Conservation (phyloP, 35 echinoderm and acorn worm species). For the Apostichopus parvimensis region DNA sequence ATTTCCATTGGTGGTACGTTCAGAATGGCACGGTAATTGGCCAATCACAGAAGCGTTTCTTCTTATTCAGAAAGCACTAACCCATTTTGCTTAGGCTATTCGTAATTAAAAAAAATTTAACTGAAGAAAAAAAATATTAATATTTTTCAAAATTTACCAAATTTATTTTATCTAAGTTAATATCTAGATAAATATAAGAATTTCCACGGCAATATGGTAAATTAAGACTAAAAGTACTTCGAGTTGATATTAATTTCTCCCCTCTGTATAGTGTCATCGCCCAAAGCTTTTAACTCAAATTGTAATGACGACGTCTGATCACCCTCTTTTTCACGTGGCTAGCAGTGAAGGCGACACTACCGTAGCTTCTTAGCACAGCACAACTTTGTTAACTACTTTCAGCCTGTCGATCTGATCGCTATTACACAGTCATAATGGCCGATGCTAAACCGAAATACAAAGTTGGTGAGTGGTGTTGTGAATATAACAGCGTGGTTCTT, state of each 20-base stretch:
- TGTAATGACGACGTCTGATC: background rate
- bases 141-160: too few relatives aligned
- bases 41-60: conserved; percentile 20
- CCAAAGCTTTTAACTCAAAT: background rate
- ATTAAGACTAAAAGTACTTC: too few relatives aligned
- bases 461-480: conserved; percentile 21
- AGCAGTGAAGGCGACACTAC: background rate
- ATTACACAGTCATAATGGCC: conserved; percentile 14
- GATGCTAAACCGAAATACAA: conserved; percentile 33
- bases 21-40: background rate
- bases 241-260: too few relatives aligned
- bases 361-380: background rate
- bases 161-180: too few relatives aligned
- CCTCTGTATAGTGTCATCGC: background rate
- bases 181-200: too few relatives aligned
- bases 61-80: background rate
- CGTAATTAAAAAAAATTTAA: too few relatives aligned
- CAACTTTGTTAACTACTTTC: background rate
- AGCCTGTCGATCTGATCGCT: background rate
- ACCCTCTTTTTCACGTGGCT: conserved; percentile 31
- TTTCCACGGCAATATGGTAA: too few relatives aligned
- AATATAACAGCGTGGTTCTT: too few relatives aligned
- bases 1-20: conserved; percentile 17
- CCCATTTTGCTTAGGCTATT: background rate
- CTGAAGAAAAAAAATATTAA: too few relatives aligned